Evolutionary conservation across 2,113 vertebrate species (phyloP), one percentile per base, ranked within the genome.

Genomic region (Notiomystis cincta): DNA sequence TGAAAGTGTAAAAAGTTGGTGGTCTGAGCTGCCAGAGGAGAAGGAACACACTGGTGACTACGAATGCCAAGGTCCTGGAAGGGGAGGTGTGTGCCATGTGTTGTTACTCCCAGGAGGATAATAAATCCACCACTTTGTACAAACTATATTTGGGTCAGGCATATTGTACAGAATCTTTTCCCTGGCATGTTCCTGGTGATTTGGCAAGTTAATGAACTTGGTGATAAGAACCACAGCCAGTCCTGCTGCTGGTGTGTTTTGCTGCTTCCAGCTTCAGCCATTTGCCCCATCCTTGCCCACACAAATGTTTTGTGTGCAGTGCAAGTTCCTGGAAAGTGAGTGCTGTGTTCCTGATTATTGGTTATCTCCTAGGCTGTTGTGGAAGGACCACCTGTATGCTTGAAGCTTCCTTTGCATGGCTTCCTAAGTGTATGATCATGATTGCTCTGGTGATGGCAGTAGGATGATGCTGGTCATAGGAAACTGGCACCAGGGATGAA

Each of bases 71-170:
- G 44, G 11, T 72, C 53, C 44, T 89, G 77, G 44, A 69, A 17
- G 0, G 4, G 22, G 20, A 76, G 7, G 8, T 2, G 2, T 31
- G 48, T 79, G 35, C 75, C 13, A 0, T 10, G 35, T 54, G 64
- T n/a, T 81, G n/a, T 67, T 51, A n/a, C 3, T 81, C 21, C 8
- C 31, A n/a, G 35, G 12, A 53, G 48, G 66, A 28, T 56, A 40
- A 37, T 78, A 67, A 85, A 65, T 31, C 40, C 35, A 47, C 38
- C 50, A 13, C 15, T 85, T 90, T 37, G 48, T 50, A 57, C 44
- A 65, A 60, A 31, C 37, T 56, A 11, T 19, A 15, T 54, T 61
- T 69, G 48, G 24, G 10, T 62, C 33, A 38, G 30, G 19, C 0
- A 0, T 73, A 65, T 54, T 62, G 24, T 67, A 21, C 40, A 84